Evolutionary conservation across 1,140 invertebrate species (phyloP).

Genomic region (Melipona quadrifasciata): DNA sequence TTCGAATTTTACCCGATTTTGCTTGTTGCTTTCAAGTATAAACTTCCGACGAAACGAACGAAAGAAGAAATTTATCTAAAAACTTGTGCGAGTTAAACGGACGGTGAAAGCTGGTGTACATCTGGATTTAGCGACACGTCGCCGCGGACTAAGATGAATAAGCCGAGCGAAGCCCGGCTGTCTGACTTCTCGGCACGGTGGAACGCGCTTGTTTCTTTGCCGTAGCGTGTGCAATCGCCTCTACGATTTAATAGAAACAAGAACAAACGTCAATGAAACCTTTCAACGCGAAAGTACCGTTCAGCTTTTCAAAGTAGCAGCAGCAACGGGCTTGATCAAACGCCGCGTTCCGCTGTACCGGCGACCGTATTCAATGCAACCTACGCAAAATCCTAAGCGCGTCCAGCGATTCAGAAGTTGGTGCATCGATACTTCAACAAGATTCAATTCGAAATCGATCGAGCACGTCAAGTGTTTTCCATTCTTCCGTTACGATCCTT

Average conservation of each 20-base stretch:
- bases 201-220: not conserved
- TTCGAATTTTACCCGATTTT: too few relatives aligned
- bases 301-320: conserved; percentile 41
- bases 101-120: not conserved
- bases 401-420: conserved; percentile 23
- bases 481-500: not conserved
- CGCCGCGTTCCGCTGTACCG: not conserved
- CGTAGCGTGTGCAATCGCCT: conserved; percentile 1
- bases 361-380: conserved; percentile 28
- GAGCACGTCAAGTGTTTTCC: not conserved
- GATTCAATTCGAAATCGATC: conserved; percentile 3
- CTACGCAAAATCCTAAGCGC: conserved; percentile 21
- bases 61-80: not conserved
- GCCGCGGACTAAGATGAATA: conserved; percentile 16
- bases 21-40: too few relatives aligned
- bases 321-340: conserved; percentile 1
- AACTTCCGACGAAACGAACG: too few relatives aligned
- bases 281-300: conserved; percentile 19
- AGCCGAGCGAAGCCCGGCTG: not conserved
- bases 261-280: conserved; percentile 33
- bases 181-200: not conserved
- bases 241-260: conserved; percentile 44
- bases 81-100: not conserved
- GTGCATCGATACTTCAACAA: not conserved
- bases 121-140: not conserved